phyloP scores from a whole-genome alignment of 2,888 invertebrate species.

The Lochmaea crataegi region DNA sequence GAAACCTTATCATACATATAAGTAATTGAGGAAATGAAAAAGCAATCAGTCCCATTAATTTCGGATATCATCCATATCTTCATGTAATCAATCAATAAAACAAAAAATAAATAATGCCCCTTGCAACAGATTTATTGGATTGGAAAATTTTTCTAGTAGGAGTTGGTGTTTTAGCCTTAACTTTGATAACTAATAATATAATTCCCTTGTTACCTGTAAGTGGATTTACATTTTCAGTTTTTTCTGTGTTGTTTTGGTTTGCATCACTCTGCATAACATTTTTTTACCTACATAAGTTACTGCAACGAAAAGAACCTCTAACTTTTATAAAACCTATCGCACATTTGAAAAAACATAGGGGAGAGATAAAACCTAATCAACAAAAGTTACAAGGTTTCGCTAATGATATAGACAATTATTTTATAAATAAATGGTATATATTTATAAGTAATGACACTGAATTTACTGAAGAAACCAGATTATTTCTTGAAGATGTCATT shows the following conservation, averaged over 20 bases:
- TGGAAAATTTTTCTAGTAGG: conserved; percentile 48
- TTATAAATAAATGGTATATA: conserved; percentile 67
- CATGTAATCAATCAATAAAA: conserved; percentile 22
- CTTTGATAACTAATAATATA: conserved; percentile 43
- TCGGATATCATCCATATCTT: not conserved
- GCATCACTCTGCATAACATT: conserved; percentile 67
- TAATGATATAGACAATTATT: conserved; percentile 65
- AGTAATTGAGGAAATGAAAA: conserved; percentile 15
- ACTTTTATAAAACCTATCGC: conserved; percentile 57
- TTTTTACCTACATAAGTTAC: conserved; percentile 68
- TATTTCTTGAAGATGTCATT: conserved; percentile 63
- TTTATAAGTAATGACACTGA: conserved; percentile 65
- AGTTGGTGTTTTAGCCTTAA: conserved; percentile 39
- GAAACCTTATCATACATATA: conserved; percentile 22
- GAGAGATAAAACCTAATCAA: conserved; percentile 44
- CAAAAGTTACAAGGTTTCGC: conserved; percentile 58
- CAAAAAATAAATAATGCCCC: conserved; percentile 18
- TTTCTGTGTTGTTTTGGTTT: conserved; percentile 64
- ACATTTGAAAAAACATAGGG: conserved; percentile 25
- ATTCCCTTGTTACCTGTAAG: conserved; percentile 47
- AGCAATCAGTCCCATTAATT: conserved; percentile 9
- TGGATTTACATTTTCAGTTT: conserved; percentile 54
- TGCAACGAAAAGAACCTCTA: conserved; percentile 68
- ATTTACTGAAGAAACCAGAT: conserved; percentile 64
- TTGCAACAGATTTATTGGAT: conserved; percentile 33